A percentile compares a stretch with the other conserved stretches of the same genome.
phyloP scores from a whole-genome alignment of 2,113 vertebrate genomes.

The Coregonus clupeaformis region DNA sequence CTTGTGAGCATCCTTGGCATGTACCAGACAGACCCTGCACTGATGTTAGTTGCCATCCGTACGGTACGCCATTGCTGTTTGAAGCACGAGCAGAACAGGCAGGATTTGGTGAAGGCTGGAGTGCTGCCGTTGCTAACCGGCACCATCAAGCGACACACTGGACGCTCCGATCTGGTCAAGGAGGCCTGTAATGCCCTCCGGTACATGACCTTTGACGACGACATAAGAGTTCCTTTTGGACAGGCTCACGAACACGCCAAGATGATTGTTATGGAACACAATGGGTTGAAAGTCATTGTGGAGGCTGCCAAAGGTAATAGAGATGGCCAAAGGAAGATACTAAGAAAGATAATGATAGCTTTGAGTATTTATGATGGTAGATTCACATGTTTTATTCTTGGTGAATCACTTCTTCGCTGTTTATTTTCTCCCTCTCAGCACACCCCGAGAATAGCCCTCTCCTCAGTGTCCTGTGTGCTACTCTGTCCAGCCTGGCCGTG shows the following conservation, averaged over 20 bases:
- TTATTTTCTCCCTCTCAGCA: slow-evolving; percentile 59
- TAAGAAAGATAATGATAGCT: no score
- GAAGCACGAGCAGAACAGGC: slow-evolving; percentile 92
- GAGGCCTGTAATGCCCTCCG: slow-evolving; percentile 78
- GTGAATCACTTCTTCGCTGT: no score
- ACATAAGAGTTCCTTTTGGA: slow-evolving; percentile 88
- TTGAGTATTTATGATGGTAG: no score
- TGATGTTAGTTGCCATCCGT: slow-evolving; percentile 66
- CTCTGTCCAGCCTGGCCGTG: slow-evolving; percentile 85
- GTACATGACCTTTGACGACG: slow-evolving; percentile 93
- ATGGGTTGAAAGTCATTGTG: slow-evolving; percentile 84
- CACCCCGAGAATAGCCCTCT: slow-evolving; percentile 75
- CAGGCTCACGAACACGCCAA: slow-evolving; percentile 90
- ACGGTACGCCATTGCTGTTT: slow-evolving; percentile 80
- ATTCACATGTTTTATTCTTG: no score
- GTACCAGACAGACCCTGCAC: slow-evolving; percentile 21
- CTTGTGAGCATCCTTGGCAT: slow-evolving; percentile 70
- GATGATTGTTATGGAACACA: slow-evolving; percentile 87
- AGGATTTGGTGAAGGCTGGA: slow-evolving; percentile 81
- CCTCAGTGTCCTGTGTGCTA: slow-evolving; percentile 87
- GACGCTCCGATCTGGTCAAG: slow-evolving; percentile 70
- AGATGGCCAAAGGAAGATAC: no score
- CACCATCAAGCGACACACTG: slow-evolving; percentile 66
- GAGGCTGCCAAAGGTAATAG: slow-evolving; percentile 86
- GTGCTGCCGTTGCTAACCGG: slow-evolving; percentile 74